Percentiles rank a stretch among this genome's conserved stretches.
phyloP scores from a whole-genome alignment of 1,140 invertebrate genomes.

The Orchesella cincta region DNA sequence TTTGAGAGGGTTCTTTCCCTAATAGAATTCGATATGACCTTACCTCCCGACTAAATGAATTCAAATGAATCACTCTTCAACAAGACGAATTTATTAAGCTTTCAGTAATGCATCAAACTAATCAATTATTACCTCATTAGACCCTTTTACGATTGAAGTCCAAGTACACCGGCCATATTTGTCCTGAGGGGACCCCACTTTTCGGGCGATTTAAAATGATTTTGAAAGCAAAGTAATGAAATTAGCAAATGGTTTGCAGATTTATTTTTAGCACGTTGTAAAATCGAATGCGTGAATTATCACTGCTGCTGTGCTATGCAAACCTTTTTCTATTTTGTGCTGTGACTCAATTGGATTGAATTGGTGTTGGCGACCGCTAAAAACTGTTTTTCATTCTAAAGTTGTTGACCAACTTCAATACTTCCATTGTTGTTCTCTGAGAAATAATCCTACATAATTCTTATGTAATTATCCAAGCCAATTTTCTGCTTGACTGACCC shows the following conservation, averaged over 20 bases:
- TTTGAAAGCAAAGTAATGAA: not conserved
- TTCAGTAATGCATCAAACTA: too few species aligned
- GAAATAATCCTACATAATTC: not conserved
- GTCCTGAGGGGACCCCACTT: too few species aligned
- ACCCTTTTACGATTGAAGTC: too few species aligned
- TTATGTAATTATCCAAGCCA: not conserved
- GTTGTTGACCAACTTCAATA: not conserved
- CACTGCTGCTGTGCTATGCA: too few species aligned
- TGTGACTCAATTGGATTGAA: not conserved
- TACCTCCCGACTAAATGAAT: too few species aligned
- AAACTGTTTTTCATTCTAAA: not conserved
- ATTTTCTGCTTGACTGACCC: not conserved
- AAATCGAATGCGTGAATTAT: not conserved
- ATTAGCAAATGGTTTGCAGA: not conserved
- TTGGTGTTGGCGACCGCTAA: not conserved
- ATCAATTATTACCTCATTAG: too few species aligned
- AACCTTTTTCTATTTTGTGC: not conserved
- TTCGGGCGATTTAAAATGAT: not conserved
- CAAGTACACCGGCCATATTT: too few species aligned
- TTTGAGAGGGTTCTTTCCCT: too few species aligned
- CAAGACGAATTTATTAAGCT: too few species aligned
- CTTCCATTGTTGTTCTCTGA: not conserved
- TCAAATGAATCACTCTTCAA: too few species aligned
- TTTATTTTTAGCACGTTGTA: not conserved
- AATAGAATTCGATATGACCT: too few species aligned